These are phyloP conservation scores for Mythimna lalbum DNA, from an alignment of 2,888 invertebrate genomes.

Conservation along the genomic window DNA sequence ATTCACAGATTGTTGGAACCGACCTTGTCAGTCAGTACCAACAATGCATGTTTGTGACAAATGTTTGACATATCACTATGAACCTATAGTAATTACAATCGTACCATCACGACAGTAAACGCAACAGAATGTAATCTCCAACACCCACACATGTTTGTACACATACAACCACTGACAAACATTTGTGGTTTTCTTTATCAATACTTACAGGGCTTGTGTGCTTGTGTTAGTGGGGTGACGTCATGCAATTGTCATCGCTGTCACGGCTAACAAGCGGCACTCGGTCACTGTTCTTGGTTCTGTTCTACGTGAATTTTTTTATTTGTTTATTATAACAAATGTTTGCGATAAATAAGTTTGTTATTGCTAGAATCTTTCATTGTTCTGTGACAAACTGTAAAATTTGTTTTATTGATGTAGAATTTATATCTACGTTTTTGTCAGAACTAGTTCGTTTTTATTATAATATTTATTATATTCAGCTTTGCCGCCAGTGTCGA, in stretches of 20 bases:
- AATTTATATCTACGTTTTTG: not conserved
- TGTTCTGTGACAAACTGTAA: constrained; percentile 15
- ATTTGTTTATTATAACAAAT: constrained; percentile 62
- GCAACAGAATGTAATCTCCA: constrained; percentile 72
- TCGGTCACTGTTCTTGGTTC: constrained; percentile 75
- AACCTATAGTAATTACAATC: constrained; percentile 67
- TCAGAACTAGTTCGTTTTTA: not conserved
- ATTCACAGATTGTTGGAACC: constrained; percentile 41
- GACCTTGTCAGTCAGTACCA: constrained; percentile 51
- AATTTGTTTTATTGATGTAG: constrained; percentile 16
- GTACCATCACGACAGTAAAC: constrained; percentile 69
- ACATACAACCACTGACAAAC: constrained; percentile 67
- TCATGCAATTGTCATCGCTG: constrained; percentile 88
- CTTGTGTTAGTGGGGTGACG: constrained; percentile 80
- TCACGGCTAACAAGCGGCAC: constrained; percentile 86
- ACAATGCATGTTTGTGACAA: constrained; percentile 52
- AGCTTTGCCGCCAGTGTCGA: constrained; percentile 15
- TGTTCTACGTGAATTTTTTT: constrained; percentile 69
- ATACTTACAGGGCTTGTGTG: constrained; percentile 62
- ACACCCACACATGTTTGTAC: constrained; percentile 75
- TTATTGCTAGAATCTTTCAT: constrained; percentile 38
- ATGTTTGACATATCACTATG: constrained; percentile 54
- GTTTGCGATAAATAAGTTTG: constrained; percentile 27
- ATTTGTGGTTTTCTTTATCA: constrained; percentile 81
- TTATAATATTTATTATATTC: constrained; percentile 1